Evolutionary conservation across 1,140 invertebrate species (phyloP).

Genomic region (Samia ricini): DNA sequence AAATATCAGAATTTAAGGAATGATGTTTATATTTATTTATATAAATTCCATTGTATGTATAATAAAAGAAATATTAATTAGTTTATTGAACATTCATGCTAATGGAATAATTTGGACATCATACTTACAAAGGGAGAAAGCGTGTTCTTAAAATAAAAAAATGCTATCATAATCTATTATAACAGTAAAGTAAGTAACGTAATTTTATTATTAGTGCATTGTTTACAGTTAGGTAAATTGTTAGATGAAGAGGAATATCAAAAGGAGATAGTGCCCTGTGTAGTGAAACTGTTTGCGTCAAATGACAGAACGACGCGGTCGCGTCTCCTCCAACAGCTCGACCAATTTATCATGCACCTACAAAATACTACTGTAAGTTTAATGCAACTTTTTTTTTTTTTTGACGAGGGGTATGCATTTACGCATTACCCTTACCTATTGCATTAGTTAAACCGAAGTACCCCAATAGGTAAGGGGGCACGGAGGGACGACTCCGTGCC

Average conservation of each 20-base stretch:
- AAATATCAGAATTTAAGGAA: neutral
- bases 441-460: too few relatives aligned
- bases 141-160: neutral
- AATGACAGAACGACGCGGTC: conserved; percentile 97
- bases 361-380: conserved; percentile 77
- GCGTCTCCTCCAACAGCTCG: conserved; percentile 93
- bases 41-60: neutral
- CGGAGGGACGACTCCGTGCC: too few relatives aligned
- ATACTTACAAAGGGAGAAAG: neutral
- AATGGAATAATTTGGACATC: neutral
- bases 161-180: neutral
- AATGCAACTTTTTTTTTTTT: neutral
- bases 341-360: conserved; percentile 88
- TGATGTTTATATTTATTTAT: neutral
- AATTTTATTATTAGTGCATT: conserved; percentile 5
- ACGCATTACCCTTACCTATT: too few relatives aligned
- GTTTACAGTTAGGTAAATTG: conserved; percentile 89
- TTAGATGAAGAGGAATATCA: conserved; percentile 96
- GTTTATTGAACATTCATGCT: too few relatives aligned
- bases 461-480: too few relatives aligned
- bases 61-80: too few relatives aligned
- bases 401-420: neutral
- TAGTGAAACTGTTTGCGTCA: conserved; percentile 97
- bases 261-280: conserved; percentile 96
- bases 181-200: neutral